Evolutionary conservation across 2,888 invertebrate species (phyloP), one percentile per base, ranked within the genome.

Genomic region (Drosophila differens): DNA sequence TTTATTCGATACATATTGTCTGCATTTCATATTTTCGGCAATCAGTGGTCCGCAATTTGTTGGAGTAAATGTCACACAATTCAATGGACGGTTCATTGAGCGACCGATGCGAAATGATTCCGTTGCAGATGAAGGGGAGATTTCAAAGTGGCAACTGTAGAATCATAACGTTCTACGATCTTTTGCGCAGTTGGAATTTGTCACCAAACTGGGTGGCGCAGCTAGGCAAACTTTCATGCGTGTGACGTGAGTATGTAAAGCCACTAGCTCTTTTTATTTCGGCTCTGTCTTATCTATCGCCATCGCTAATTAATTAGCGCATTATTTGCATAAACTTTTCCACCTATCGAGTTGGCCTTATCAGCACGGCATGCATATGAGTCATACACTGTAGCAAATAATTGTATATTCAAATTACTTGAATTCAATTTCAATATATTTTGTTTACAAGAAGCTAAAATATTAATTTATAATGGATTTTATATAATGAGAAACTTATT

Each of bases 251-350:
- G 59, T 49, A 58, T 70, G 35, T 16, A 49, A 47, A 30, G 51
- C 54, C 25, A n/a, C 49, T 70, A 64, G 7, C 25, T 25, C 7
- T 28, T 25, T 41, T 22, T 37, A n/a, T 70, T 70, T 63, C 4
- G 61, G 67, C 49, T 54, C 22, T 63, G 32, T 74, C 44, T 74
- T 80, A 84, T 82, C 88, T 74, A 74, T 64, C 32, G 70, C 57
- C 76, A 90, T 80, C 70, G 53, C 68, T 66, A 78, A 89, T 89
- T 87, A 84, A 89, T 87, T 90, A 84, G 70, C 59, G 33, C 53
- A 59, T 73, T 68, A 83, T 77, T 74, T 74, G 64, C 47, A 51
- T 37, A 52, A 49, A 67, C 22, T 80, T 71, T 80, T 61, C 51
- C 25, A 32, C 44, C 54, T 64, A 51, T 67, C 51, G 60, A 57